These are phyloP conservation scores for Silvanus unidentatus DNA, from an alignment of 2,888 invertebrate genomes.

Conservation along the genomic window DNA sequence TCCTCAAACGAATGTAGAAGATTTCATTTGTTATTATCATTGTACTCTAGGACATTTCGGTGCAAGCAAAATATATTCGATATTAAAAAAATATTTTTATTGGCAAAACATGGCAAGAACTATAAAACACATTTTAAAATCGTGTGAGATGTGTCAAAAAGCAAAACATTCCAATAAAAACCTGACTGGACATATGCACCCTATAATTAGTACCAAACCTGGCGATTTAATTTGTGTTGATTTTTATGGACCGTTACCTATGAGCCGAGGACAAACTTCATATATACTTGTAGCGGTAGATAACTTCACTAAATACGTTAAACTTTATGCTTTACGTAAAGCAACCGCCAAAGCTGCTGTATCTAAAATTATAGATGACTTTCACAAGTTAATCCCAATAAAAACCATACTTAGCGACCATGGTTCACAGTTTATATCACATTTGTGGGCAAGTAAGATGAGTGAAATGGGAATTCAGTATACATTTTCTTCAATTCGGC, in stretches of 20 bases:
- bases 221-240: conserved; percentile 1
- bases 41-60: conserved; percentile 10
- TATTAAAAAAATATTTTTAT: conserved; percentile 9
- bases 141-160: conserved; percentile 13
- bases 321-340: too few species aligned
- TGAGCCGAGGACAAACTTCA: neutral
- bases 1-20: neutral
- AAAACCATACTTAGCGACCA: too few species aligned
- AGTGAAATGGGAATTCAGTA: too few species aligned
- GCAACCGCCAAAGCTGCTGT: too few species aligned
- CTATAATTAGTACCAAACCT: conserved; percentile 5
- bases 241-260: neutral
- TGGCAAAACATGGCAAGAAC: conserved; percentile 10
- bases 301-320: too few species aligned
- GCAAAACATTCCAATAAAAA: conserved; percentile 6
- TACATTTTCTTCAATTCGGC: too few species aligned
- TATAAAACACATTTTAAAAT: conserved; percentile 4
- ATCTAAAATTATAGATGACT: too few species aligned
- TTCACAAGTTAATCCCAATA: too few species aligned
- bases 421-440: too few species aligned
- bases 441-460: too few species aligned
- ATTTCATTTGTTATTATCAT: neutral
- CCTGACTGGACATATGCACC: neutral
- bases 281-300: too few species aligned
- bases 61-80: conserved; percentile 7